Base-by-base conservation (phyloP, 2,888 invertebrate genomes). In the Ametastegia equiseti region DNA sequence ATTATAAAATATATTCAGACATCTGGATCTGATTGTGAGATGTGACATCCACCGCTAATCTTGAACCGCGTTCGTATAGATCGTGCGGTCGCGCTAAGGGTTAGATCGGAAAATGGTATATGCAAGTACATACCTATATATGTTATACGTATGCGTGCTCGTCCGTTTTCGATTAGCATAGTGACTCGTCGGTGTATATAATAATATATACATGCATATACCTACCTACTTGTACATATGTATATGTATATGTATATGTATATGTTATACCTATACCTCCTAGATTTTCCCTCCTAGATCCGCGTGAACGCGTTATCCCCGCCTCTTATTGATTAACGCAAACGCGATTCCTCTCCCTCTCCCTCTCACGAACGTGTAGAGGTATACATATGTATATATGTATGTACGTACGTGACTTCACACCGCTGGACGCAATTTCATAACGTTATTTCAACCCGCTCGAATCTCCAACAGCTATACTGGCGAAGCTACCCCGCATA, bases 201-300 rank as follows among this genome's bases (percentile, higher is more conserved):
- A 6, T 5, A 6, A 9, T 42, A 9, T 42, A 9, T 42, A 9
- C 9, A 9, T 42, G 42, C 9, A 42, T 42, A 42, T 42, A 42
- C 42, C 42, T 42, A 42, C 5, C 5, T 42, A 42, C 42, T 9
- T 42, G 9, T 42, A 9, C 42, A 42, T 42, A 42, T 9, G 9
- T 42, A 42, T 42, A 42, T 42, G 9, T 9, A 42, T 42, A 42
- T 42, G 42, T 42, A 42, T 9, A 42, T 5, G 42, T 42, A 42
- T 42, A 42, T 42, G 42, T n/a, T 50, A 15, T n/a, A 6, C 7
- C 13, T 19, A 15, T 54, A 15, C n/a, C 19, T n/a, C 13, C 42
- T 39, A 67, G 67, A 39, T 67, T 67, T 67, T 39, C 39, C 23
- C 67, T 67, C 67, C 42, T 67, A 67, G 67, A 67, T 67, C 67